Base-by-base conservation (phyloP, 2,113 vertebrate species). In the Anolis carolinensis region DNA sequence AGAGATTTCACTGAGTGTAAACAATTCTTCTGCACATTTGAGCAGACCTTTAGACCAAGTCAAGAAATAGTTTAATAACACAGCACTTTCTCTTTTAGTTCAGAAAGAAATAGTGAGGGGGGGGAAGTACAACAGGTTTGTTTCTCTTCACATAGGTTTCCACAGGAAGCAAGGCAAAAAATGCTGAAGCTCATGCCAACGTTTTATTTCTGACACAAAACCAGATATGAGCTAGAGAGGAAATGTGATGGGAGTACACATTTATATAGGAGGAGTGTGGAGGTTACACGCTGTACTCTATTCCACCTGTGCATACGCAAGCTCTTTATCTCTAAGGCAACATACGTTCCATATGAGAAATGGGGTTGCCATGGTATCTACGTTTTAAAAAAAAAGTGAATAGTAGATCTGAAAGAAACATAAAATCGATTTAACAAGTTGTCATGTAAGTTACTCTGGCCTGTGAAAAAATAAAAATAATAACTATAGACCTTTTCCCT, bases 401-500 rank as follows among this genome's bases (percentile, higher is more conserved):
- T 93, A 92, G 92, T 91, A 93, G 93, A 94, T 92, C 94, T 93
- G 89, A 94, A 95, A 95, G 92, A 93, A 95, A 92, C 90, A 93
- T 92, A 92, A 95, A 94, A 95, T 93, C 88, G 86, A 95, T 95
- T 93, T 92, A 94, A 94, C 90, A 94, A 93, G 92, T 95, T 95
- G 91, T 92, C 93, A 93, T 91, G 93, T 95, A 95, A 95, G 93
- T 93, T 94, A 93, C 89, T 88, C 89, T 90, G 78, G 86, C 86
- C 92, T 82, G 88, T 86, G 90, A 91, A 86, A 59, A 88, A 91
- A 80, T 91, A 91, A 90, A 71, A 91, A 91, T 44, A 85, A 88
- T 84, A 67, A 77, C 86, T 91, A 81, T 74, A 59, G 83, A 91
- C 71, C 59, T 91, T 87, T 16, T 44, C 39, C 14, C 44, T 89